Evolutionary conservation across 2,888 invertebrate genomes (phyloP).

Genomic region (Apocheima hispidaria): DNA sequence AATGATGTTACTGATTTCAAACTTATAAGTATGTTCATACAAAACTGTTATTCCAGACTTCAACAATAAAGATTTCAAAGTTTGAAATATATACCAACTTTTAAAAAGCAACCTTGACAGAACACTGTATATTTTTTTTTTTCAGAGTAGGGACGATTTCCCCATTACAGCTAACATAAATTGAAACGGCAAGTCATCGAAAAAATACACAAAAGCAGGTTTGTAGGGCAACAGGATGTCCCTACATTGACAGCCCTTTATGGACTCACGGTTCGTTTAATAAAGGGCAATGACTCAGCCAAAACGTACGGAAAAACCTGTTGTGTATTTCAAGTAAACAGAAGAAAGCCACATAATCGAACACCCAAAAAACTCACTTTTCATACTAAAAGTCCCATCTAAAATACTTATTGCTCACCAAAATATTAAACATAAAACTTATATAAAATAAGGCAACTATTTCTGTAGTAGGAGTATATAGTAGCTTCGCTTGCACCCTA

Average conservation of each 20-base stretch:
- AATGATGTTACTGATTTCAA: too few species aligned
- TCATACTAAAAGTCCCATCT: too few species aligned
- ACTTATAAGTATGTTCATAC: too few species aligned
- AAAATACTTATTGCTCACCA: too few species aligned
- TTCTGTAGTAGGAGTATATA: too few species aligned
- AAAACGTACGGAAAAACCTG: slow-evolving; percentile 36
- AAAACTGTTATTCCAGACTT: background rate
- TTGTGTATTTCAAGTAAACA: slow-evolving; percentile 41
- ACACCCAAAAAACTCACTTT: background rate
- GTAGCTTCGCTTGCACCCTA: too few species aligned
- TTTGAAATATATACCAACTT: background rate
- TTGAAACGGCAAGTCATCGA: slow-evolving; percentile 31
- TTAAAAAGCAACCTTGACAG: background rate
- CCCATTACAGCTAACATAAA: slow-evolving; percentile 6
- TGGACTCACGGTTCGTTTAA: slow-evolving; percentile 43
- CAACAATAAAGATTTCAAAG: too few species aligned
- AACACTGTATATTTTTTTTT: background rate
- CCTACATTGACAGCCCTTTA: slow-evolving; percentile 43
- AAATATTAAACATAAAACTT: too few species aligned
- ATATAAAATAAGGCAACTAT: too few species aligned
- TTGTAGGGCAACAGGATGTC: slow-evolving; percentile 34
- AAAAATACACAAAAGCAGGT: slow-evolving; percentile 37
- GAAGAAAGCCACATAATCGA: slow-evolving; percentile 2
- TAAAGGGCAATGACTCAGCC: slow-evolving; percentile 42
- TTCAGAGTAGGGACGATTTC: background rate